phyloP scores from a whole-genome alignment of 2,797 vertebrate species.

The Cercopithecus petaurista region DNA sequence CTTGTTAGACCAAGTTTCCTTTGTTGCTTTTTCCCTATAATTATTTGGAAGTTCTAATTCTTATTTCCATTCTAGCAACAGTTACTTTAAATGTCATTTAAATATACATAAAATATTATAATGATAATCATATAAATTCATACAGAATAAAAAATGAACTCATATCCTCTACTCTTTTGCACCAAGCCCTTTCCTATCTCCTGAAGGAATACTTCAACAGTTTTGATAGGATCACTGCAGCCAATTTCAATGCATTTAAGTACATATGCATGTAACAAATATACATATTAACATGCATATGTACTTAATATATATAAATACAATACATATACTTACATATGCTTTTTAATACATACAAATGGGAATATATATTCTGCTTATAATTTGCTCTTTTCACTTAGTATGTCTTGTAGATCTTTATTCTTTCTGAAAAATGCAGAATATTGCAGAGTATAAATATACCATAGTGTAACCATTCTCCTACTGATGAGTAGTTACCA shows the following conservation, averaged over 20 bases:
- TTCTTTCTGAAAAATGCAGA: conserved; percentile 34
- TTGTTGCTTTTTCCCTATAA: background rate
- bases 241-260: background rate
- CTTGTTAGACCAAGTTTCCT: background rate
- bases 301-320: background rate
- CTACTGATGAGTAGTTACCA: background rate
- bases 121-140: background rate
- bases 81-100: conserved; percentile 16
- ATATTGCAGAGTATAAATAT: background rate
- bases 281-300: background rate
- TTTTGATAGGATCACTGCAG: background rate
- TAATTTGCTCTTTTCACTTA: conserved; percentile 21
- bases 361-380: background rate
- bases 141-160: background rate
- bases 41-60: conserved; percentile 21
- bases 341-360: background rate
- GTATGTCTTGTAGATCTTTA: conserved; percentile 8
- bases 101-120: background rate
- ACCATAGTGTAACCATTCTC: conserved; percentile 3
- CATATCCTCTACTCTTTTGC: background rate
- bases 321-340: background rate
- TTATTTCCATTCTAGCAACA: conserved; percentile 34
- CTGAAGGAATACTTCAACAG: background rate
- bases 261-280: background rate
- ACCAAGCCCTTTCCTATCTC: background rate